These are phyloP conservation scores for Hydrolagus affinis DNA, from an alignment of 2,113 vertebrate genomes.

Conservation along the genomic window DNA sequence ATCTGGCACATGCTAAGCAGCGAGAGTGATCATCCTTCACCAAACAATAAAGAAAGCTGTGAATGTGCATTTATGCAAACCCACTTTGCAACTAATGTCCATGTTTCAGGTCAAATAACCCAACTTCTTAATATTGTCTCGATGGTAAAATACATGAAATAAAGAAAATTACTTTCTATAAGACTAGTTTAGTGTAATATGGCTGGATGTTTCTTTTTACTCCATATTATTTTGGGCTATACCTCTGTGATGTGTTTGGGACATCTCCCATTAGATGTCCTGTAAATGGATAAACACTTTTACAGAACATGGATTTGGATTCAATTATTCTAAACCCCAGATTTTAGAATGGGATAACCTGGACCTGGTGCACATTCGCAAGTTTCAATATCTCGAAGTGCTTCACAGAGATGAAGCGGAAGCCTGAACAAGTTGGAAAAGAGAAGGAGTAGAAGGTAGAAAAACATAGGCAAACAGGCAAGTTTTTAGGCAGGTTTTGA, in stretches of 20 bases:
- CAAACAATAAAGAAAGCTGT: constrained; percentile 52
- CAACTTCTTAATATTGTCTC: background rate
- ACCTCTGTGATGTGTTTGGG: background rate
- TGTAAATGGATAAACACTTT: background rate
- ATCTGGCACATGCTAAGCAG: constrained; percentile 87
- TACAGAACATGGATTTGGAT: background rate
- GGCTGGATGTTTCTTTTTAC: background rate
- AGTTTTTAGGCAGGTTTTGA: no score
- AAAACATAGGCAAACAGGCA: no score
- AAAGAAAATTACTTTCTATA: background rate
- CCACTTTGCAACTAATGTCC: background rate
- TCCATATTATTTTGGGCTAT: background rate
- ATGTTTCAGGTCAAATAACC: background rate
- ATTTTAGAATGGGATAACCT: background rate
- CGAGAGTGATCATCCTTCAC: constrained; percentile 71
- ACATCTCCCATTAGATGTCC: background rate
- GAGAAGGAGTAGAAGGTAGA: no score
- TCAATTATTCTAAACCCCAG: background rate
- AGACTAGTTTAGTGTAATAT: background rate
- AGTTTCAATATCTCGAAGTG: no score
- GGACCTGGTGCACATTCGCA: background rate
- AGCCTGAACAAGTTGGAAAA: no score
- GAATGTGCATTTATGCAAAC: background rate
- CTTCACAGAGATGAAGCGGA: no score
- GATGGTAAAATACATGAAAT: background rate